Evolutionary conservation across 2,113 vertebrate species (phyloP).

Genomic region (Oryzias celebensis): DNA sequence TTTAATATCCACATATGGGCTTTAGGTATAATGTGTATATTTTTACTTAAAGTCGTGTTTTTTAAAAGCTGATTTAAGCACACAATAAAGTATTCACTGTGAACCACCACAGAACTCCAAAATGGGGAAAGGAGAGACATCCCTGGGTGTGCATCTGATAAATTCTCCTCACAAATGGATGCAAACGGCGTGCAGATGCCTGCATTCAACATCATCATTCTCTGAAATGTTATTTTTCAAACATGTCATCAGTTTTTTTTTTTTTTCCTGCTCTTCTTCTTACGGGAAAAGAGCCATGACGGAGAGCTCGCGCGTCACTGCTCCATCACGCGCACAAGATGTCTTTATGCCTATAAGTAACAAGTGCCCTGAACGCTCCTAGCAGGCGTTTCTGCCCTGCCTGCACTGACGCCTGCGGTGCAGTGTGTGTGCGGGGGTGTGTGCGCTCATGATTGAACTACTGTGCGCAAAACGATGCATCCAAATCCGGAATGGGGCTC

Average conservation of each 20-base stretch:
- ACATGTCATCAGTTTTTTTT: constrained; percentile 22
- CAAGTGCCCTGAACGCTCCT: constrained; percentile 61
- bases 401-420: constrained; percentile 10
- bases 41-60: no score
- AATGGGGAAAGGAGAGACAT: no score
- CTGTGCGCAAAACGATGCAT: neutral
- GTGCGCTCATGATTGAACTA: neutral
- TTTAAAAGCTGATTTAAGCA: no score
- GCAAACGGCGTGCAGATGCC: no score
- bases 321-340: constrained; percentile 52
- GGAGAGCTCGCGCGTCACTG: constrained; percentile 38
- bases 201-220: no score
- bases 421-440: neutral
- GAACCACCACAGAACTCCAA: no score
- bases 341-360: constrained; percentile 62
- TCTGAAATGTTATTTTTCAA: neutral
- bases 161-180: no score
- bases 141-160: no score
- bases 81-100: no score
- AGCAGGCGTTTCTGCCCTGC: constrained; percentile 14
- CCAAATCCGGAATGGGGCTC: constrained; percentile 9
- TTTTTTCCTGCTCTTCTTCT: neutral
- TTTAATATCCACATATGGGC: neutral
- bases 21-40: no score
- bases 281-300: constrained; percentile 8